Evolutionary conservation across 2,888 invertebrate species (phyloP), one percentile per base, ranked within the genome.

Genomic region (Meandrusa payeni): DNA sequence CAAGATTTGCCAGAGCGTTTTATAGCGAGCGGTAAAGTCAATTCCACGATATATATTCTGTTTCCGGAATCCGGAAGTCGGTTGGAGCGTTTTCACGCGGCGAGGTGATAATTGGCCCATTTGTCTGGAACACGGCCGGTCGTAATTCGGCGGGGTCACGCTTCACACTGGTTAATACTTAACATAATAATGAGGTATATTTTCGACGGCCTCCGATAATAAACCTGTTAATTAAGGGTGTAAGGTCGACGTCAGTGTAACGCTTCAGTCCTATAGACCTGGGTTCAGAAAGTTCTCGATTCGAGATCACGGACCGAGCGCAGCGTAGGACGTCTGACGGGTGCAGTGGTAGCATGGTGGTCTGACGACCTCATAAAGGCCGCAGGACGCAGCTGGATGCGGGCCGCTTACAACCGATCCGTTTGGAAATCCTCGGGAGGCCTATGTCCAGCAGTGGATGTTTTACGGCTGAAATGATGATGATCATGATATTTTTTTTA

Each of bases 91-190:
- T 42, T 42, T 29, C 42, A 42, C 24, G 36, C 29, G 29, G 36
- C n/a, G 24, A 31, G 36, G 42, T 36, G 42, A 42, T 42, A 42
- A 42, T 42, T 42, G 36, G 42, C 36, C 42, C 42, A 42, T 42
- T 42, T 36, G 36, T 42, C 36, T 29, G 42, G 32, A 36, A 29
- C 42, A 29, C 36, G 24, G 24, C 36, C 42, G 42, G 10, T 19
- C 28, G 23, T 42, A 29, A 36, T 36, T 42, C 34, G 34, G 28
- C 29, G 29, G 22, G 42, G 42, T 42, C 42, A 42, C 42, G 42
- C 42, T 29, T 24, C 12, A 7, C 34, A 4, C 7, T n/a, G 36
- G 27, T 41, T 41, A 26, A 41, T 41, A 27, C 26, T 33, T 41
- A 15, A 40, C 40, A 32, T 40, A 27, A 41, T 41, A 41, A 41